These are phyloP conservation scores for Zaprionus obscuricornis DNA, from an alignment of 2,888 invertebrate species.

Conservation along the genomic window DNA sequence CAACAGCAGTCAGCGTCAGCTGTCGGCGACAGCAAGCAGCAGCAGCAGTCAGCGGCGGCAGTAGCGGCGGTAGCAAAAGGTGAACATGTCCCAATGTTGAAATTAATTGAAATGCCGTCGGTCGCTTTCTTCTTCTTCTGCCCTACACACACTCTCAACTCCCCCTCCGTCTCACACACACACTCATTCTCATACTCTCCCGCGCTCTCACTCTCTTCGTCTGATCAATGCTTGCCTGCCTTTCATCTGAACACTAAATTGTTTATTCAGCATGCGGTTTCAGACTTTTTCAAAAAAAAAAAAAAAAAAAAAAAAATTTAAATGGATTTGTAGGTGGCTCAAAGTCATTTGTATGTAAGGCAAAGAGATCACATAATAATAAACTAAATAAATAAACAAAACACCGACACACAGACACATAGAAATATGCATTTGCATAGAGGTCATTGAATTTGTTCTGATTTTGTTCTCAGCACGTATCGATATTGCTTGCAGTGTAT, in stretches of 20 bases:
- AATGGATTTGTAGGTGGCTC: constrained; percentile 33
- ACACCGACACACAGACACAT: neutral
- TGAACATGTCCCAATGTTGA: constrained; percentile 16
- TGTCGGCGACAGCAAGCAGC: too few relatives aligned
- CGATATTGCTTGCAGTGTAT: neutral
- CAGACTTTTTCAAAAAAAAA: constrained; percentile 14
- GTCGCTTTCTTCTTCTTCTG: constrained; percentile 32
- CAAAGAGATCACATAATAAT: too few relatives aligned
- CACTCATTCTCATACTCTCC: neutral
- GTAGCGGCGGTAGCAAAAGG: too few relatives aligned
- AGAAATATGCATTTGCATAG: constrained; percentile 5
- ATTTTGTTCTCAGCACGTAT: too few relatives aligned
- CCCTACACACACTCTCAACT: neutral
- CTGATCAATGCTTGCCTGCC: neutral
- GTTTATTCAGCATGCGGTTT: constrained; percentile 48
- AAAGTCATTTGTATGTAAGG: constrained; percentile 19
- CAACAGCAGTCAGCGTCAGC: too few relatives aligned
- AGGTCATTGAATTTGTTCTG: constrained; percentile 28
- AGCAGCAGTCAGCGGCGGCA: too few relatives aligned
- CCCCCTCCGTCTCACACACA: neutral
- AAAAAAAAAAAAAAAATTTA: constrained; percentile 1
- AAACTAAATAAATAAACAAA: neutral
- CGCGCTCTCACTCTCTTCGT: constrained; percentile 2
- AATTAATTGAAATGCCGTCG: constrained; percentile 58
- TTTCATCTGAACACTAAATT: constrained; percentile 45